These are phyloP conservation scores for Paramuricea clavata DNA, from an alignment of 92 coral and sea anemone genomes.

Conservation along the genomic window DNA sequence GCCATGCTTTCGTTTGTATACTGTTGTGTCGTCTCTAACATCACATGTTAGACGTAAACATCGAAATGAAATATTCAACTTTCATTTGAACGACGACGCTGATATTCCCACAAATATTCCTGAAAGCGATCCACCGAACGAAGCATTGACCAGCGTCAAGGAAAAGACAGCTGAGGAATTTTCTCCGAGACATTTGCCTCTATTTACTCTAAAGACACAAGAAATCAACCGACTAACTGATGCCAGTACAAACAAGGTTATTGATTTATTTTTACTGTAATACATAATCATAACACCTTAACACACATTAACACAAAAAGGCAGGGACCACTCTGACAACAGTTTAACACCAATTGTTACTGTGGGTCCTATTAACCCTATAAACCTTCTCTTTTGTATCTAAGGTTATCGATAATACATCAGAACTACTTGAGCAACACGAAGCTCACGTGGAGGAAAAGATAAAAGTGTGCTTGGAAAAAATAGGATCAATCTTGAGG, in stretches of 20 bases:
- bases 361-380: too few relatives aligned
- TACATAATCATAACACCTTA: too few relatives aligned
- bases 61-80: background rate
- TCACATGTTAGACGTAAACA: background rate
- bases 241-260: slow-evolving; percentile 41
- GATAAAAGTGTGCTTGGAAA: slow-evolving; percentile 26
- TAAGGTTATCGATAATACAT: slow-evolving; percentile 22
- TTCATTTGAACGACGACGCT: background rate
- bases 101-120: background rate
- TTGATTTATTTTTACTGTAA: too few relatives aligned
- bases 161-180: too few relatives aligned
- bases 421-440: slow-evolving; percentile 39
- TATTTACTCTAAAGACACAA: slow-evolving; percentile 51
- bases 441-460: slow-evolving; percentile 24
- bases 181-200: slow-evolving; percentile 21
- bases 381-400: too few relatives aligned
- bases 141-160: background rate
- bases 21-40: slow-evolving; percentile 24
- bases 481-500: slow-evolving; percentile 17
- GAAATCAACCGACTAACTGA: slow-evolving; percentile 52
- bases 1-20: slow-evolving; percentile 37
- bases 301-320: too few relatives aligned
- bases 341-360: too few relatives aligned
- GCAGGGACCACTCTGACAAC: too few relatives aligned
- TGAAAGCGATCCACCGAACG: background rate